Percentiles rank a stretch among this genome's conserved stretches.
These are phyloP conservation scores for Drosophila parvula DNA, from an alignment of 1,140 invertebrate genomes.

Conservation along the genomic window DNA sequence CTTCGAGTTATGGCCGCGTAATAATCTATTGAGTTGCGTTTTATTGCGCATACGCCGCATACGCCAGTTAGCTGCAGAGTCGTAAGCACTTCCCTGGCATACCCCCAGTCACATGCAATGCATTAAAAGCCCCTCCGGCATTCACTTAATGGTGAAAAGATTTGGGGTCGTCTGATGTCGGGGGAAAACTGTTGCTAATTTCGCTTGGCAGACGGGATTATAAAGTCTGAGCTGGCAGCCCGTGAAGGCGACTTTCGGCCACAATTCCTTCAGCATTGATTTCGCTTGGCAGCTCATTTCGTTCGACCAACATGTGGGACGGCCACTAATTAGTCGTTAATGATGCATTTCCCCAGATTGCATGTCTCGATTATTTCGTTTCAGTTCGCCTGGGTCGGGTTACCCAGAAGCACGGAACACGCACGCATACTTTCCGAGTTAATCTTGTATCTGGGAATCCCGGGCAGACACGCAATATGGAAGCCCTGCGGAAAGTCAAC, in stretches of 20 bases:
- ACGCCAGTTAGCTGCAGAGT: constrained; percentile 4
- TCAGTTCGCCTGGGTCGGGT: constrained; percentile 32
- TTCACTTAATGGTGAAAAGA: constrained; percentile 28
- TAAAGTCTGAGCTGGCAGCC: constrained; percentile 35
- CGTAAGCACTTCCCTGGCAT: constrained; percentile 25
- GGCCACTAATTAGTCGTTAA: constrained; percentile 73
- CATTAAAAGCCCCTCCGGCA: constrained; percentile 59
- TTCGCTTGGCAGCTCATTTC: constrained; percentile 46
- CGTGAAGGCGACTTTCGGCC: constrained; percentile 20
- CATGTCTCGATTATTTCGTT: constrained; percentile 61
- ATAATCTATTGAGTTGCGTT: constrained; percentile 80
- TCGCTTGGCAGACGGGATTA: constrained; percentile 59
- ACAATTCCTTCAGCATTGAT: constrained; percentile 46
- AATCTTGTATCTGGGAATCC: constrained; percentile 52
- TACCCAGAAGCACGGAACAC: constrained; percentile 13
- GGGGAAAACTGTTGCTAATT: constrained; percentile 62
- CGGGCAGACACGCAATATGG: constrained; percentile 66
- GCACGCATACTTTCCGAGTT: constrained; percentile 36
- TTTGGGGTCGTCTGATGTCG: neutral
- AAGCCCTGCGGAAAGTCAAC: constrained; percentile 64
- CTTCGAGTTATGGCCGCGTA: constrained; percentile 62
- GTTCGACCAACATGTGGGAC: constrained; percentile 41
- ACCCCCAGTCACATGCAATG: constrained; percentile 34
- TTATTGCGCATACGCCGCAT: constrained; percentile 73
- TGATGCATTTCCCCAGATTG: constrained; percentile 70